Evolutionary conservation across 1,140 invertebrate genomes (phyloP).

Genomic region (Leptoteleia sp.): DNA sequence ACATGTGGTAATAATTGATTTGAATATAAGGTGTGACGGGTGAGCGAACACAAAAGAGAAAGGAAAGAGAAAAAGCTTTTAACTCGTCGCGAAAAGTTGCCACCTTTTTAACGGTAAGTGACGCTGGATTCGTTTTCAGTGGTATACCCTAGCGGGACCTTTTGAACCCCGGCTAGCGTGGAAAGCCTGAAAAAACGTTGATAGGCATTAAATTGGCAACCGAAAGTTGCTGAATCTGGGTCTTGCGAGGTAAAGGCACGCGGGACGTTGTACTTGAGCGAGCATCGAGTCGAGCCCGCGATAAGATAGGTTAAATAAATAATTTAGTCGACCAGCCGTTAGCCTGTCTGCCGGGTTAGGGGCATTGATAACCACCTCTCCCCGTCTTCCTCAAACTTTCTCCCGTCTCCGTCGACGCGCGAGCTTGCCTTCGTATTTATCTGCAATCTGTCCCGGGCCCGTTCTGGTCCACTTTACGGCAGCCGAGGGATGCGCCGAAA

Average conservation of each 20-base stretch:
- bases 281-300: constrained; percentile 67
- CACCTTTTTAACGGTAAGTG: neutral
- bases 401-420: constrained; percentile 27
- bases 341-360: constrained; percentile 66
- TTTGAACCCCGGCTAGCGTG: neutral
- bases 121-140: neutral
- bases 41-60: too few species aligned
- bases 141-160: neutral
- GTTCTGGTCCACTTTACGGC: constrained; percentile 67
- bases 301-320: constrained; percentile 79
- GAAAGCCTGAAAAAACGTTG: constrained; percentile 15
- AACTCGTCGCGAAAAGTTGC: too few species aligned
- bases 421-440: constrained; percentile 65
- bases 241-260: constrained; percentile 32
- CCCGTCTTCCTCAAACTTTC: constrained; percentile 27
- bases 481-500: constrained; percentile 58
- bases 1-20: too few species aligned
- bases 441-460: constrained; percentile 71
- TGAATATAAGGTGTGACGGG: too few species aligned
- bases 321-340: constrained; percentile 75
- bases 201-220: constrained; percentile 25
- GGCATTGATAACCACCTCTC: constrained; percentile 72
- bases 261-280: constrained; percentile 63
- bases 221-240: constrained; percentile 20
- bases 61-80: too few species aligned